Base-by-base conservation (phyloP, 2,113 vertebrate genomes). In the Brachypteracias leptosomus region DNA sequence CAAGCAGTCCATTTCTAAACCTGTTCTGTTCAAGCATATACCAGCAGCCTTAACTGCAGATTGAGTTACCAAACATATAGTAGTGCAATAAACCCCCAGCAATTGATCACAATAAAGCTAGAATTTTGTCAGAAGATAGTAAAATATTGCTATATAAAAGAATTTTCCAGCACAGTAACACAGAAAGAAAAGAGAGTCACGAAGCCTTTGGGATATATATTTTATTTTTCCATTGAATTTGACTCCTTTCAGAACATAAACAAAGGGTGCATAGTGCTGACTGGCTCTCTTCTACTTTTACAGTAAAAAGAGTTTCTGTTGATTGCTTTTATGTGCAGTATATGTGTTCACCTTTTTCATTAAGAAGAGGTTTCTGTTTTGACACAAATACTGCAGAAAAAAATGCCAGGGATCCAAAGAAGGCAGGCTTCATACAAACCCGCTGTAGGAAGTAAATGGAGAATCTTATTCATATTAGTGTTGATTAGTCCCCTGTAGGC, bases 141-240 rank as follows among this genome's bases (percentile, higher is more conserved):
- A 84, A 88, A 92, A 87, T 86, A 72, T 22, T 54, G 31, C 52
- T 77, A 40, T 54, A 80, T 16, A 74, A 92, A 92, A 89, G 20
- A 70, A 58, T 92, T 93, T 95, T 89, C 80, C 85, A 72, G 49
- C 76, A 46, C 83, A 80, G 33, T 72, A 73, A 66, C 42, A 59
- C 15, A 61, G 51, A 93, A 89, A 80, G 55, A 80, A 94, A 89
- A 80, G 47, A 42, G 61, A 95, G 52, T 63, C 4, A 4, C 49
- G 47, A 96, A 94, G 83, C 63, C 89, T 96, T 79, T 67, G 31
- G 73, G 66, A 77, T 40, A 80, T 51, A 26, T 66, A 42, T 92
- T 92, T 90, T 88, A 93, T 88, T 83, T 96, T 87, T 80, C 71
- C 55, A 71, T 78, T 75, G 57, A 72, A 42, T 73, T 76, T 89